Percentiles rank a stretch among this genome's conserved stretches.
phyloP scores from a whole-genome alignment of 2,797 vertebrate species.

The Tamandua tetradactyla region DNA sequence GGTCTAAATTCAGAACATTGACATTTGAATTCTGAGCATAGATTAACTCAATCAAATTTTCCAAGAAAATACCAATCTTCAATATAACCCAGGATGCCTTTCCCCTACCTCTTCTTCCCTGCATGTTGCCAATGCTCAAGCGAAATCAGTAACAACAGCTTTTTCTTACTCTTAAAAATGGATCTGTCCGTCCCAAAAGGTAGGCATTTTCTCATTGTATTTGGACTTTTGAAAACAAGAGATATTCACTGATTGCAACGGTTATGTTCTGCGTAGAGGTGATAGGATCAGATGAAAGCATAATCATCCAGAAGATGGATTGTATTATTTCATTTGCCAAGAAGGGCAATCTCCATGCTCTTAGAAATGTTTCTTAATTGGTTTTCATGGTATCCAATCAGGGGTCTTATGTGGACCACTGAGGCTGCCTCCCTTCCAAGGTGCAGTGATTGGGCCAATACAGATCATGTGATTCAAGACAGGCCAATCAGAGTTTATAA shows the following conservation, averaged over 20 bases:
- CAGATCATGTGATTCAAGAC: not conserved
- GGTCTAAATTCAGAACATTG: not conserved
- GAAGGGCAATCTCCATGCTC: not conserved
- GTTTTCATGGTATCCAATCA: not conserved
- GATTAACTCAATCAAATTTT: not conserved
- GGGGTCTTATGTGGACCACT: not conserved
- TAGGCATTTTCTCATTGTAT: not conserved
- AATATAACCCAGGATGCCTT: not conserved
- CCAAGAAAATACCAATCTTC: constrained; percentile 1
- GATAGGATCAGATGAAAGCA: not conserved
- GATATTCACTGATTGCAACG: not conserved
- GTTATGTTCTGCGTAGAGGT: not conserved
- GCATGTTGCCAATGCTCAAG: not conserved
- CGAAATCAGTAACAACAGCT: not conserved
- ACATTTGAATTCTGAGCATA: constrained; percentile 26
- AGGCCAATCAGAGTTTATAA: not conserved
- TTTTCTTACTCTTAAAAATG: not conserved
- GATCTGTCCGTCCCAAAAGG: not conserved
- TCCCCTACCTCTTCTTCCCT: not conserved
- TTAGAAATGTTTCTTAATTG: not conserved
- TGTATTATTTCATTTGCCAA: not conserved
- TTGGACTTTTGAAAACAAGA: not conserved
- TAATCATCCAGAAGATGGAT: not conserved
- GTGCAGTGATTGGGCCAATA: not conserved
- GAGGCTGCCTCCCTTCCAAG: not conserved